Percentiles rank a stretch among this genome's conserved stretches.
Conservation (phyloP, 2,888 invertebrate genomes). For the Tubulanus polymorphus region DNA sequence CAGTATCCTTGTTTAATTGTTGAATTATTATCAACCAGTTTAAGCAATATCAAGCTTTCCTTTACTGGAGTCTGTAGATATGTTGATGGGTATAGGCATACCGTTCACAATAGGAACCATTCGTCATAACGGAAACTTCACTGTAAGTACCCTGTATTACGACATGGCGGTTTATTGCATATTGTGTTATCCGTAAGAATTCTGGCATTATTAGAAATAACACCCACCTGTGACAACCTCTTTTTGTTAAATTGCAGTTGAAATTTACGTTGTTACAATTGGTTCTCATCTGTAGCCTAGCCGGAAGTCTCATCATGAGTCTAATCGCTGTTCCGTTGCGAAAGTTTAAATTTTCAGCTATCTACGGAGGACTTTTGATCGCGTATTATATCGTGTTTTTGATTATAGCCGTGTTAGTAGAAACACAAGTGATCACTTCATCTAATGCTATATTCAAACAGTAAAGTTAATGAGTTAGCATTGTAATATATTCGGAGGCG, state of each 20-base stretch:
- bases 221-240: too few relatives aligned
- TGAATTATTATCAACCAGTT: not conserved
- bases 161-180: too few relatives aligned
- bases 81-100: slow-evolving; percentile 50
- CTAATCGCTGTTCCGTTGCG: slow-evolving; percentile 55
- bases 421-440: slow-evolving; percentile 51
- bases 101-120: slow-evolving; percentile 47
- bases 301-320: slow-evolving; percentile 52
- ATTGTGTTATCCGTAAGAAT: too few relatives aligned
- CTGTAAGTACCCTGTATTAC: too few relatives aligned
- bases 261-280: slow-evolving; percentile 54
- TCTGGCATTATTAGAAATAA: too few relatives aligned
- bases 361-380: slow-evolving; percentile 56
- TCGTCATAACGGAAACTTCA: slow-evolving; percentile 27
- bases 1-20: slow-evolving; percentile 55
- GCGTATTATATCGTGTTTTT: slow-evolving; percentile 57
- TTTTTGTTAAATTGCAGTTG: slow-evolving; percentile 38
- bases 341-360: slow-evolving; percentile 55
- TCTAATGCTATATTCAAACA: too few relatives aligned
- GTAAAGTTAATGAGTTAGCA: too few relatives aligned
- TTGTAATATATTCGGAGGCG: too few relatives aligned
- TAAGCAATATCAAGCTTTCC: not conserved
- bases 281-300: slow-evolving; percentile 55
- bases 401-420: slow-evolving; percentile 57
- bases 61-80: too few relatives aligned